Evolutionary conservation across 2,797 vertebrate species (phyloP).

Genomic region (Rhincodon typus): DNA sequence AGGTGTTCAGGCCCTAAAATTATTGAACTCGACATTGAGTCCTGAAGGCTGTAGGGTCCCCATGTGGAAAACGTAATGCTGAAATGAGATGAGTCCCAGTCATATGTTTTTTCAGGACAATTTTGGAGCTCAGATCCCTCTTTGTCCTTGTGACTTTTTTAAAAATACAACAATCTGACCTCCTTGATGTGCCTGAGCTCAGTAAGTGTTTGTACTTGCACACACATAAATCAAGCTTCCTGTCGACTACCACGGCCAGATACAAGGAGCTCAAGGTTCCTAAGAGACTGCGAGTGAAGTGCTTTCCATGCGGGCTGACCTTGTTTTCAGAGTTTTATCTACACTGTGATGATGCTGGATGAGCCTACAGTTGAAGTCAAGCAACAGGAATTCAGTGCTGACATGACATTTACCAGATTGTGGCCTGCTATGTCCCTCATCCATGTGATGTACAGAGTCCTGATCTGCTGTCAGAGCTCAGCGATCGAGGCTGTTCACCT

Average conservation of each 20-base stretch:
- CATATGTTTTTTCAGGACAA: background rate
- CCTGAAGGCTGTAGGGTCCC: too few relatives aligned
- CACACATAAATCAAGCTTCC: background rate
- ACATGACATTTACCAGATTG: background rate
- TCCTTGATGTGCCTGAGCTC: background rate
- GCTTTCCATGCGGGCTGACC: background rate
- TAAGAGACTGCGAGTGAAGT: background rate
- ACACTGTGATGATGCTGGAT: too few relatives aligned
- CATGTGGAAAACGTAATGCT: too few relatives aligned
- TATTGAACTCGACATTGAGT: too few relatives aligned
- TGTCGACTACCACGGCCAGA: background rate
- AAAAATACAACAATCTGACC: background rate
- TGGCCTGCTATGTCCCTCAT: background rate
- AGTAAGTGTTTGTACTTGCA: background rate
- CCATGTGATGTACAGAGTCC: background rate
- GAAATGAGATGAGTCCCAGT: background rate
- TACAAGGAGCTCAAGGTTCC: background rate
- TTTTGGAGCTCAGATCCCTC: background rate
- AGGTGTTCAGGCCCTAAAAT: too few relatives aligned
- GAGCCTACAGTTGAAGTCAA: background rate
- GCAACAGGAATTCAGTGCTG: background rate
- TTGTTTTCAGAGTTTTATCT: background rate
- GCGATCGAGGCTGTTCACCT: too few relatives aligned
- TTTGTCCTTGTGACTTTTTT: background rate
- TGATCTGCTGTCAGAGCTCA: background rate